Evolutionary conservation across 2,888 invertebrate species (phyloP).

Genomic region (Lithophane ornitopus): DNA sequence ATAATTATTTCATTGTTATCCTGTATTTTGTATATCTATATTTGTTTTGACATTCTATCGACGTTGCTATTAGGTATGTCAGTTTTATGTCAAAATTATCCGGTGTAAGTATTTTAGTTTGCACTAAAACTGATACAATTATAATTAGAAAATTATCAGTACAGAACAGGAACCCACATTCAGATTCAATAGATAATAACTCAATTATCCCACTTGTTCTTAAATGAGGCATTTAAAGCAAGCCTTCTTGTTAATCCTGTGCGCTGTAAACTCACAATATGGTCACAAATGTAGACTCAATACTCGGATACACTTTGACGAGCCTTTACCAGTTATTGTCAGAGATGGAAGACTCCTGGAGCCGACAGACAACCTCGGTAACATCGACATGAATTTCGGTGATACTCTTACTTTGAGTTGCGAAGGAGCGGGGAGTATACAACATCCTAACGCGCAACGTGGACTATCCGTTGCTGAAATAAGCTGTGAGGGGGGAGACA

Average conservation of each 20-base stretch:
- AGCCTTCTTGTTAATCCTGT: constrained; percentile 77
- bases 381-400: constrained; percentile 77
- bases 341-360: constrained; percentile 79
- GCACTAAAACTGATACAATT: background rate
- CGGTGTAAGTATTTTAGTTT: background rate
- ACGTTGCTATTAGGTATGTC: constrained; percentile 3
- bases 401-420: constrained; percentile 82
- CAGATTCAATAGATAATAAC: no score
- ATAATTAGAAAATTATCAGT: background rate
- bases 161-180: constrained; percentile 10
- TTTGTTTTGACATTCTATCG: constrained; percentile 15
- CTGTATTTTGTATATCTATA: constrained; percentile 21
- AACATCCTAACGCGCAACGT: constrained; percentile 74
- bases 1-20: constrained; percentile 1
- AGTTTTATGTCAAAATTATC: constrained; percentile 44
- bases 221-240: constrained; percentile 73
- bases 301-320: constrained; percentile 77
- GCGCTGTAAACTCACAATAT: constrained; percentile 75
- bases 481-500: constrained; percentile 77
- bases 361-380: constrained; percentile 79
- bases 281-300: constrained; percentile 78
- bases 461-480: constrained; percentile 73
- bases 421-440: constrained; percentile 73
- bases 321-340: constrained; percentile 82
- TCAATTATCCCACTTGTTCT: constrained; percentile 2